Base-by-base conservation (phyloP, 2,888 invertebrate species). In the Caenorhabditis doughertyi region DNA sequence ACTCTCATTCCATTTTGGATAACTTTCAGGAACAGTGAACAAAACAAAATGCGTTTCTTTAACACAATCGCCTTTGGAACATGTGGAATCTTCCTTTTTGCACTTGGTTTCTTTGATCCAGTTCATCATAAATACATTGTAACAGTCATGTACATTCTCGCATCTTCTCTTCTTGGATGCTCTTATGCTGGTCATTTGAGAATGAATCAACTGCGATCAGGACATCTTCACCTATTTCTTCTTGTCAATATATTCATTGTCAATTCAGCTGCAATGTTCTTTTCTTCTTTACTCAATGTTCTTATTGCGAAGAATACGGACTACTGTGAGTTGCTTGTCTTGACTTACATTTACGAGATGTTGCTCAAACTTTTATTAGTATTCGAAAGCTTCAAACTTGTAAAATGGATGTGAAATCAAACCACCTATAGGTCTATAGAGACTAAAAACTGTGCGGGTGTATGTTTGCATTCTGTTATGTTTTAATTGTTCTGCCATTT, bases 301-400 rank as follows among this genome's bases (percentile, higher is more conserved):
- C 81, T 88, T 47, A 85, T 88, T 18, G 83, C 87, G 0, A 79
- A 85, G 47, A 85, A 86, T 70, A 86, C 86, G 4, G 86, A 88
- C 74, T 86, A 86, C 76, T 84, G 88, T 88, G 51, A 68, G 55
- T 32, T 23, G n/a, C n/a, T n/a, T n/a, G n/a, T n/a, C n/a, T n/a
- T n/a, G n/a, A n/a, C n/a, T n/a, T n/a, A n/a, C n/a, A n/a, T n/a
- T n/a, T n/a, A n/a, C n/a, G n/a, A n/a, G n/a, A n/a, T n/a, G n/a
- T n/a, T n/a, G n/a, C n/a, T n/a, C n/a, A n/a, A n/a, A n/a, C n/a
- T n/a, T n/a, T n/a, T n/a, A n/a, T n/a, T n/a, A n/a, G n/a, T n/a
- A n/a, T n/a, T n/a, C n/a, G n/a, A n/a, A n/a, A n/a, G n/a, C n/a
- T n/a, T n/a, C n/a, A n/a, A n/a, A n/a, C n/a, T n/a, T n/a, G n/a